Conservation (phyloP, 2,888 invertebrate genomes). For the Lydus trimaculatus region DNA sequence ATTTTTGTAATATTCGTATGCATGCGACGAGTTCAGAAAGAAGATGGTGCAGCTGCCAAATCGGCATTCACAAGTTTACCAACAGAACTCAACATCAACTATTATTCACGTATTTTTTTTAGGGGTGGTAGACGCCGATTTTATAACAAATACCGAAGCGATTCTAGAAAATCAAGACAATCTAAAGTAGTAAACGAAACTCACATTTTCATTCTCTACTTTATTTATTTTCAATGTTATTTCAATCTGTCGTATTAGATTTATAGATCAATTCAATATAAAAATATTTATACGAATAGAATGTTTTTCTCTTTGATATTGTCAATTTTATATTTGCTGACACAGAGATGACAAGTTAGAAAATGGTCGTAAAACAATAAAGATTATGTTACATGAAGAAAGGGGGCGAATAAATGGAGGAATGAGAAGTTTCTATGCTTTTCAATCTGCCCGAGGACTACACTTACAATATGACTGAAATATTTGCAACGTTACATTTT, state of each 20-base stretch:
- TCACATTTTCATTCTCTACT: neutral
- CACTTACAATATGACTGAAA: neutral
- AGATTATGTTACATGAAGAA: slow-evolving; percentile 20
- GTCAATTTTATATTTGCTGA: slow-evolving; percentile 29
- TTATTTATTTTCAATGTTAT: neutral
- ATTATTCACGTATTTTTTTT: neutral
- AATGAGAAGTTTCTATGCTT: neutral
- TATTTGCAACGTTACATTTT: neutral
- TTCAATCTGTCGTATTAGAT: slow-evolving; percentile 17
- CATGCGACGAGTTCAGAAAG: neutral
- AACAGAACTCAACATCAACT: neutral
- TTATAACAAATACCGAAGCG: neutral
- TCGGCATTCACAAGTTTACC: neutral
- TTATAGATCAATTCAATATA: neutral
- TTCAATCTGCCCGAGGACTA: slow-evolving; percentile 5
- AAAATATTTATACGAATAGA: neutral
- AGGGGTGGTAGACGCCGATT: neutral
- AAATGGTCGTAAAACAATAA: slow-evolving; percentile 29
- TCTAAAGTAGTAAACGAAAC: neutral
- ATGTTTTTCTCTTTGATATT: slow-evolving; percentile 5
- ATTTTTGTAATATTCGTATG: slow-evolving; percentile 2
- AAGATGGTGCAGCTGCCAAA: neutral
- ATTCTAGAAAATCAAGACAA: neutral
- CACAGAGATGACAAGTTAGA: slow-evolving; percentile 21
- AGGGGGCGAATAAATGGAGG: neutral